These are phyloP conservation scores for Lasioglossum oenotherae DNA, from an alignment of 2,888 invertebrate species.

Conservation along the genomic window DNA sequence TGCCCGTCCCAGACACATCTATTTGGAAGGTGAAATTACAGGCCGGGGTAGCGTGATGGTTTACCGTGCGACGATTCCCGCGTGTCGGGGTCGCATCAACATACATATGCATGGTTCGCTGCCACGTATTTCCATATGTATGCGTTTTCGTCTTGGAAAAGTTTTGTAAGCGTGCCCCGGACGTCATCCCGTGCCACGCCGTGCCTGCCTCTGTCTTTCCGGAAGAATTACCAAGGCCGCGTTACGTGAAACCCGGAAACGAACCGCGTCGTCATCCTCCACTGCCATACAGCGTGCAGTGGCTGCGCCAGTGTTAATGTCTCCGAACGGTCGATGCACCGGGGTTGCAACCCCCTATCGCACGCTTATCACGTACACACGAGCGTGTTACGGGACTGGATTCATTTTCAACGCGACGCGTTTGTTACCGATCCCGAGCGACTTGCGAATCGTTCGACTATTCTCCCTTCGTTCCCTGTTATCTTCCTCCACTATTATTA, in stretches of 20 bases:
- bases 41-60: slow-evolving; percentile 55
- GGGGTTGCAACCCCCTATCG: slow-evolving; percentile 12
- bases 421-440: background rate
- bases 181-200: slow-evolving; percentile 59
- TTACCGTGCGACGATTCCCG: slow-evolving; percentile 38
- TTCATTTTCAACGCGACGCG: background rate
- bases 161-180: slow-evolving; percentile 25
- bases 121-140: slow-evolving; percentile 52
- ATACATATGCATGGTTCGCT: slow-evolving; percentile 40
- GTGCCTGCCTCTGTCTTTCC: slow-evolving; percentile 62
- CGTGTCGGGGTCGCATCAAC: slow-evolving; percentile 20
- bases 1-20: slow-evolving; percentile 54
- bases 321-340: slow-evolving; percentile 28
- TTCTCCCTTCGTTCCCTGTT: background rate
- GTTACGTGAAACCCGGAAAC: slow-evolving; percentile 36
- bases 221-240: slow-evolving; percentile 51
- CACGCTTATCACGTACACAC: slow-evolving; percentile 6
- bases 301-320: slow-evolving; percentile 54
- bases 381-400: background rate
- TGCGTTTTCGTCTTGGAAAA: slow-evolving; percentile 58
- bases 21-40: slow-evolving; percentile 65
- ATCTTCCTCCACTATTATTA: background rate
- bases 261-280: slow-evolving; percentile 22
- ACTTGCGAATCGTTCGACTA: background rate
- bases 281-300: slow-evolving; percentile 19